Evolutionary conservation across 2,888 invertebrate genomes (phyloP).

Genomic region (Acleris laterana): DNA sequence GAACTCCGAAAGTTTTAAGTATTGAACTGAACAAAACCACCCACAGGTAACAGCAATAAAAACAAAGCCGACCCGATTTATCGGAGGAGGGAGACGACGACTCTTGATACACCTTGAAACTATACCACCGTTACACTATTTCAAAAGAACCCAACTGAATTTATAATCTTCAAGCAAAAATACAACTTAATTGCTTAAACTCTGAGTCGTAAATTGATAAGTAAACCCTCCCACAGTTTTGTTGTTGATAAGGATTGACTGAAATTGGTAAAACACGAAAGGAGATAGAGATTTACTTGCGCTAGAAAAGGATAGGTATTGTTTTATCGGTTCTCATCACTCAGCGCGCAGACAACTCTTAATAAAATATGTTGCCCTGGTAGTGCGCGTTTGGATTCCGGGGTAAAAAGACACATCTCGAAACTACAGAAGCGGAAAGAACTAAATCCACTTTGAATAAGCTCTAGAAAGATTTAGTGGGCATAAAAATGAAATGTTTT

Average conservation of each 20-base stretch:
- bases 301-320: conserved; percentile 16
- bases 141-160: conserved; percentile 3
- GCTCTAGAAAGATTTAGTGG: too few relatives aligned
- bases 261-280: conserved; percentile 7
- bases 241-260: conserved; percentile 14
- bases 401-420: conserved; percentile 22
- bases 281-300: background rate
- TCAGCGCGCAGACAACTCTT: background rate
- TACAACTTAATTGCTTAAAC: background rate
- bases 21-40: conserved; percentile 61
- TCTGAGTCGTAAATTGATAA: background rate
- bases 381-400: conserved; percentile 12
- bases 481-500: too few relatives aligned
- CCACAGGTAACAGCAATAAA: conserved; percentile 78
- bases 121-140: background rate
- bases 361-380: conserved; percentile 23
- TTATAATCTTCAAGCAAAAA: background rate
- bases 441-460: background rate
- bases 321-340: conserved; percentile 1
- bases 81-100: conserved; percentile 72
- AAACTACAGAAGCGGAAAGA: conserved; percentile 3
- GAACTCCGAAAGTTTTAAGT: conserved; percentile 47
- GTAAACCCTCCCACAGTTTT: background rate
- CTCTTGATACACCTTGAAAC: conserved; percentile 60
- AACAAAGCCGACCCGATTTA: conserved; percentile 78